Conservation (phyloP, 2,888 invertebrate genomes). For the Metellina segmentata region DNA sequence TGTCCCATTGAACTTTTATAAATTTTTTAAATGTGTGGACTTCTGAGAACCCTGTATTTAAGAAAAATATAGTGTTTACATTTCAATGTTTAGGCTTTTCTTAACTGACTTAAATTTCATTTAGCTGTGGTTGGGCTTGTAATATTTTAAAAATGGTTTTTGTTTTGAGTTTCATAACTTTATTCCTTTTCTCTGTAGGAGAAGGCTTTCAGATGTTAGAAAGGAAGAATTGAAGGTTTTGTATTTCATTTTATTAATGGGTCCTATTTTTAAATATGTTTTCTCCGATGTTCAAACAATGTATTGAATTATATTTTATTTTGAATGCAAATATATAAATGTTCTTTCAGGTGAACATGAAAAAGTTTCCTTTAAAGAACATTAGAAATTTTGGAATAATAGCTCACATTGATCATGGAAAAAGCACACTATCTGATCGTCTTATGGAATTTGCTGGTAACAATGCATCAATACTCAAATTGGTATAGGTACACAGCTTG, state of each 20-base stretch:
- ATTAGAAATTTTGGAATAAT: constrained; percentile 90
- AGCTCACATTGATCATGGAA: constrained; percentile 99
- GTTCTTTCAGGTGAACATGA: constrained; percentile 76
- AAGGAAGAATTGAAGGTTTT: constrained; percentile 18
- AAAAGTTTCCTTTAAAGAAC: constrained; percentile 80
- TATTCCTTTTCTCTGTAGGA: not conserved
- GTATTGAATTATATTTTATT: not conserved
- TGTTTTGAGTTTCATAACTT: not conserved
- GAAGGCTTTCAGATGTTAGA: constrained; percentile 20
- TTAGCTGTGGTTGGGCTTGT: not conserved
- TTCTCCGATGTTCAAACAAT: not conserved
- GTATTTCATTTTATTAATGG: not conserved
- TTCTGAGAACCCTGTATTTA: not conserved
- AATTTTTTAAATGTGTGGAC: not conserved
- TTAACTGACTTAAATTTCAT: not conserved
- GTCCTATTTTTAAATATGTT: not conserved
- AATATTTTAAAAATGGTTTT: not conserved
- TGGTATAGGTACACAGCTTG: not conserved
- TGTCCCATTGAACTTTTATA: not conserved
- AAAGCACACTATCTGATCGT: constrained; percentile 97
- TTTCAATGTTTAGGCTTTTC: not conserved
- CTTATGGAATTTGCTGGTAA: constrained; percentile 93
- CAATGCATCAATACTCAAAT: not conserved
- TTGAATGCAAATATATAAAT: not conserved
- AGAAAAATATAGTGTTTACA: not conserved